A percentile compares a stretch with the other conserved stretches of the same genome.
phyloP scores from a whole-genome alignment of 1,140 invertebrate genomes.

The Pantala flavescens region DNA sequence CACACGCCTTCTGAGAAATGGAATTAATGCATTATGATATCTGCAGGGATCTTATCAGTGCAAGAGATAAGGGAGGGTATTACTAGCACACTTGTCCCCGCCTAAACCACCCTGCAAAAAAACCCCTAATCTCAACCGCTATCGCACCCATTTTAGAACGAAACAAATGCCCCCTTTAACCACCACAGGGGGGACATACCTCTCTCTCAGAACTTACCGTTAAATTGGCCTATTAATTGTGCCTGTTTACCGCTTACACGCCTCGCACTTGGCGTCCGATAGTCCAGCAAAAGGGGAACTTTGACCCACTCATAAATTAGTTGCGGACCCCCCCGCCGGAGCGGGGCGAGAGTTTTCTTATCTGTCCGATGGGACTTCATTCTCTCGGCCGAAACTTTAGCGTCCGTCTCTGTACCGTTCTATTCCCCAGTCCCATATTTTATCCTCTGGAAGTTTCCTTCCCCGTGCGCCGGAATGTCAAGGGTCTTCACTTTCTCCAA shows the following conservation, averaged over 20 bases:
- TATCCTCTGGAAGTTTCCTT: not conserved
- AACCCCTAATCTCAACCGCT: not conserved
- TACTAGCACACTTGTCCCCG: not conserved
- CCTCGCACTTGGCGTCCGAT: not conserved
- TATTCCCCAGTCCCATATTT: not conserved
- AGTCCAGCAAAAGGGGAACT: not conserved
- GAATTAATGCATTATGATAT: too few species aligned
- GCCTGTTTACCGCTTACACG: not conserved
- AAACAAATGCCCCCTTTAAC: not conserved
- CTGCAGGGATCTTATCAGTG: too few species aligned
- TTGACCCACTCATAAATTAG: slow-evolving; percentile 2
- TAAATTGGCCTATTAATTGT: slow-evolving; percentile 7
- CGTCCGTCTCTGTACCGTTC: not conserved
- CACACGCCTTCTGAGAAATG: too few species aligned
- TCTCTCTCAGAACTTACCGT: not conserved
- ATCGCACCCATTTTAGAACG: not conserved
- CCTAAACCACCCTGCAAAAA: not conserved
- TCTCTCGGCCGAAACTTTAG: not conserved
- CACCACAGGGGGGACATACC: not conserved
- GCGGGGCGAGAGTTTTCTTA: not conserved
- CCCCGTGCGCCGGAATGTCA: not conserved
- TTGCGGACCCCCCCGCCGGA: not conserved
- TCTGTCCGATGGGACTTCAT: not conserved
- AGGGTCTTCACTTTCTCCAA: too few species aligned
- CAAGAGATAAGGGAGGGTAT: too few species aligned